Evolutionary conservation across 2,797 vertebrate species (phyloP).

Genomic region (Myotis findleyi): DNA sequence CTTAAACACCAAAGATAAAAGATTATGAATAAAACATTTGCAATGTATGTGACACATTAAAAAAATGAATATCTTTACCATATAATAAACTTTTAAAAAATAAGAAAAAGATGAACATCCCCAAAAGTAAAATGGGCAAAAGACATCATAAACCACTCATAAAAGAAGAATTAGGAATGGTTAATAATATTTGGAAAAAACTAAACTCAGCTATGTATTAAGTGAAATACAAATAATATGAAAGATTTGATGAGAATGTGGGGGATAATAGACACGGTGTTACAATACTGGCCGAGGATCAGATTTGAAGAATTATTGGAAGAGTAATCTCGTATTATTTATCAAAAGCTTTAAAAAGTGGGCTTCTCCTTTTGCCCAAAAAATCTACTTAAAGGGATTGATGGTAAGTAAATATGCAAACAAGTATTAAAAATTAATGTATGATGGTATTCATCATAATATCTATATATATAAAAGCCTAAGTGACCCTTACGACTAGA

Average conservation of each 20-base stretch:
- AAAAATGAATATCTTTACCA: neutral
- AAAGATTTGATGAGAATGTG: neutral
- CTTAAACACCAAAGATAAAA: neutral
- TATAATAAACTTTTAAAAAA: neutral
- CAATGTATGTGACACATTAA: neutral
- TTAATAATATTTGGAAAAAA: neutral
- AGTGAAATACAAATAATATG: neutral
- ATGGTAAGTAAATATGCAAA: neutral
- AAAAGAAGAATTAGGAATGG: neutral
- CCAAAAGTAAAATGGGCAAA: neutral
- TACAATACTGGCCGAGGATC: neutral
- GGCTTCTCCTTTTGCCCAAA: neutral
- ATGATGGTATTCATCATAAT: neutral
- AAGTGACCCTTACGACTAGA: too few relatives aligned
- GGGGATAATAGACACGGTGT: neutral
- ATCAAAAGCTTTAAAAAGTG: neutral
- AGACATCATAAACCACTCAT: neutral
- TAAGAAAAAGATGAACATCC: neutral
- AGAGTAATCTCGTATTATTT: conserved; percentile 13
- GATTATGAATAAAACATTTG: conserved; percentile 24
- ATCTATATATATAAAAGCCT: too few relatives aligned
- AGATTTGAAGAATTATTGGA: neutral
- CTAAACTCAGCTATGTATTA: neutral
- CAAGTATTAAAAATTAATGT: neutral
- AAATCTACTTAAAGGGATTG: neutral